Conservation (phyloP, 2,113 vertebrate genomes). For the Capreolus pygargus region DNA sequence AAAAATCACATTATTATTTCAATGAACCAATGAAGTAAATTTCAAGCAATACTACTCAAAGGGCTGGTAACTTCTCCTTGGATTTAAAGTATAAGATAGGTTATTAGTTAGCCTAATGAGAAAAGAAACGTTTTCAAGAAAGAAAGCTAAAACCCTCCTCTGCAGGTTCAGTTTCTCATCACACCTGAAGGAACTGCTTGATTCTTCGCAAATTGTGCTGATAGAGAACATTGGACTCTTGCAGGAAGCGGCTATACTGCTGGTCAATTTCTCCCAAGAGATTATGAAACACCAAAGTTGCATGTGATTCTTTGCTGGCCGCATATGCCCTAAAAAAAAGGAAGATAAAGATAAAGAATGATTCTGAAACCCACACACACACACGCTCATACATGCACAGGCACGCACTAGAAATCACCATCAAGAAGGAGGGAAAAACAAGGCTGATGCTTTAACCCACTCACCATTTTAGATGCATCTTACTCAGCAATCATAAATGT, state of each 20-base stretch:
- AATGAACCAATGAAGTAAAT: not conserved
- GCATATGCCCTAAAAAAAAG: conserved; percentile 89
- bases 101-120: not conserved
- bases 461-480: not conserved
- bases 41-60: not conserved
- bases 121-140: not conserved
- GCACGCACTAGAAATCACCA: not conserved
- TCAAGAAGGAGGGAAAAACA: not conserved
- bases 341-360: not conserved
- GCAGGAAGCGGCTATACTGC: conserved; percentile 98
- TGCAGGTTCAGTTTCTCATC: not conserved
- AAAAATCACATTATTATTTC: not conserved
- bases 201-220: conserved; percentile 98
- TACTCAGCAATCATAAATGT: not conserved
- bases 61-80: not conserved
- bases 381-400: not conserved
- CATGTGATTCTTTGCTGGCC: conserved; percentile 97
- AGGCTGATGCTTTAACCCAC: not conserved
- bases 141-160: not conserved
- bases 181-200: conserved; percentile 96
- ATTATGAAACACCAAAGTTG: conserved; percentile 98
- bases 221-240: conserved; percentile 97
- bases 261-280: conserved; percentile 98
- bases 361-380: not conserved
- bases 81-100: not conserved